These are phyloP conservation scores for Scolopax rusticola DNA, from an alignment of 2,797 vertebrate genomes.

Conservation along the genomic window DNA sequence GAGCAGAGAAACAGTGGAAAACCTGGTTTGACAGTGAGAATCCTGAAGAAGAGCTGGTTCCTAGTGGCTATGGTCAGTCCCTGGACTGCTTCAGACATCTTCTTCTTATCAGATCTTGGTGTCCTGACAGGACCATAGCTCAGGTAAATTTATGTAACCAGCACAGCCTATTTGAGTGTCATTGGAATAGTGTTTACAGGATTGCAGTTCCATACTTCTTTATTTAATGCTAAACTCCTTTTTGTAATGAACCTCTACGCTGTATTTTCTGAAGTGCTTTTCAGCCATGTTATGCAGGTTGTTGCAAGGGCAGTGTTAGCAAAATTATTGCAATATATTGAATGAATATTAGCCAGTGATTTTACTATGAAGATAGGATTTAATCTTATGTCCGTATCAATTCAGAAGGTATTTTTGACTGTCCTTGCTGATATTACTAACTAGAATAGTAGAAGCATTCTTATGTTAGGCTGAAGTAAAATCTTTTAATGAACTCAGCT, in stretches of 20 bases:
- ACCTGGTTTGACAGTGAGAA: constrained; percentile 94
- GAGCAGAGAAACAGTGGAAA: constrained; percentile 94
- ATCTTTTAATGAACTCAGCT: not conserved
- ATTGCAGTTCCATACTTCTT: not conserved
- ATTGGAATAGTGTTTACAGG: not conserved
- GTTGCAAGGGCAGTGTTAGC: not conserved
- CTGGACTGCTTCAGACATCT: constrained; percentile 91
- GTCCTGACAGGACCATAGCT: constrained; percentile 95
- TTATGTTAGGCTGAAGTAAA: not conserved
- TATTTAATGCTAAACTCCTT: not conserved
- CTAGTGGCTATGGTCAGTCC: constrained; percentile 88
- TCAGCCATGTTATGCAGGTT: not conserved
- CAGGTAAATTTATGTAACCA: constrained; percentile 81
- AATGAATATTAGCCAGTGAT: not conserved
- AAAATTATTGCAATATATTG: not conserved
- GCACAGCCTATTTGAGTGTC: not conserved
- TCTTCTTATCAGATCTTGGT: constrained; percentile 95
- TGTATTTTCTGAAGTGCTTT: not conserved
- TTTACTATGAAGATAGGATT: not conserved
- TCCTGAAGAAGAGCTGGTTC: constrained; percentile 91
- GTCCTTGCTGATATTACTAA: not conserved
- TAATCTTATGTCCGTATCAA: not conserved
- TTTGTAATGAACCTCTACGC: not conserved
- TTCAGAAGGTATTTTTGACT: not conserved
- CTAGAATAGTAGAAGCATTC: not conserved